These are phyloP conservation scores for Agelaius tricolor DNA, from an alignment of 2,113 vertebrate genomes.

Conservation along the genomic window DNA sequence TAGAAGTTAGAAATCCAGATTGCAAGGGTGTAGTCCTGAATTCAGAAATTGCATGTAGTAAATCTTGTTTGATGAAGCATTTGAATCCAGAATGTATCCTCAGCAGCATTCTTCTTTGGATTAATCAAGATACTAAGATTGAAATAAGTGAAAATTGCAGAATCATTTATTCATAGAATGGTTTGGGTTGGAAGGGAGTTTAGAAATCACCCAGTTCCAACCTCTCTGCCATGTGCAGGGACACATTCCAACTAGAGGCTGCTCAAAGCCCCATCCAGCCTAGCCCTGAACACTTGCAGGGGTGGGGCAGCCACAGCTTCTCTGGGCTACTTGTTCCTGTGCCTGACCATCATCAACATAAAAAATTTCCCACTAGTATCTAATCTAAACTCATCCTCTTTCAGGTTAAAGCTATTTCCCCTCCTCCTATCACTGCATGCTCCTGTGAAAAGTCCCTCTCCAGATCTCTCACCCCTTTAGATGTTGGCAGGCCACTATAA, in stretches of 20 bases:
- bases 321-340: background rate
- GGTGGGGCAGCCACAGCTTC: background rate
- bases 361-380: background rate
- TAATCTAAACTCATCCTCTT: background rate
- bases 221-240: background rate
- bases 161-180: background rate
- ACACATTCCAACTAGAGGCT: background rate
- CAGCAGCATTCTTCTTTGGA: background rate
- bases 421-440: background rate
- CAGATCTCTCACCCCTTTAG: background rate
- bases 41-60: background rate
- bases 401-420: background rate
- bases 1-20: background rate
- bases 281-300: background rate
- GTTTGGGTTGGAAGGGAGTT: background rate
- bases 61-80: background rate
- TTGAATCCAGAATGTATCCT: background rate
- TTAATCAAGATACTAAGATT: background rate
- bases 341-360: background rate
- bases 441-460: background rate
- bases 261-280: background rate
- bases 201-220: background rate
- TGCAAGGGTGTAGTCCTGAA: background rate
- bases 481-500: background rate
- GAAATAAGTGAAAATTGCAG: rapidly evolving